Evolutionary conservation across 1,140 invertebrate genomes (phyloP).

Genomic region (Carcinoscorpius rotundicauda): DNA sequence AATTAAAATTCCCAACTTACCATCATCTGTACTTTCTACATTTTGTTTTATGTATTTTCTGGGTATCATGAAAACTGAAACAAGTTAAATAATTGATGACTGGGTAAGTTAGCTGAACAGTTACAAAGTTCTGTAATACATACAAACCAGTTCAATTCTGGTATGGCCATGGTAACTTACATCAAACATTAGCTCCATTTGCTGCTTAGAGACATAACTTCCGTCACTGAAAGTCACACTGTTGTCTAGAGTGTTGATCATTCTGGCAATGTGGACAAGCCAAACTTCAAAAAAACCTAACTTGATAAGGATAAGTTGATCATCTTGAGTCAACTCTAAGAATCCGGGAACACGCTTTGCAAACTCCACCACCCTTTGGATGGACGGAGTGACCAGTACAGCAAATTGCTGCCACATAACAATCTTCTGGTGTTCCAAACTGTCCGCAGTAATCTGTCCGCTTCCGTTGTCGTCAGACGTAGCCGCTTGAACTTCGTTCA

Average conservation of each 20-base stretch:
- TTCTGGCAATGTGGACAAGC: constrained; percentile 68
- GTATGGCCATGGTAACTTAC: constrained; percentile 46
- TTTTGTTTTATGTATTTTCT: too few species aligned
- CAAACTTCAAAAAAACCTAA: constrained; percentile 86
- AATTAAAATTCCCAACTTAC: too few species aligned
- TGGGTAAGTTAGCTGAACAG: too few species aligned
- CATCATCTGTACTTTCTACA: too few species aligned
- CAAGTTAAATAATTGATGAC: too few species aligned
- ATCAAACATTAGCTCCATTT: constrained; percentile 83
- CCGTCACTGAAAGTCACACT: constrained; percentile 83
- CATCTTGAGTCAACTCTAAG: constrained; percentile 69
- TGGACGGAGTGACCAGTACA: constrained; percentile 47
- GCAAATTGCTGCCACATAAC: constrained; percentile 31
- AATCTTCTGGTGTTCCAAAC: constrained; percentile 30
- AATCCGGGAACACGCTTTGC: constrained; percentile 83
- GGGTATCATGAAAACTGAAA: too few species aligned
- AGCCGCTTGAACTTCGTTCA: constrained; percentile 23
- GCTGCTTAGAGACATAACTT: constrained; percentile 63
- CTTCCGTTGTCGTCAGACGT: constrained; percentile 8
- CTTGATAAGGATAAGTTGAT: constrained; percentile 85
- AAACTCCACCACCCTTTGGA: constrained; percentile 83
- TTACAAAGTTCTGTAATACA: too few species aligned
- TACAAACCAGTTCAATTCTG: too few species aligned
- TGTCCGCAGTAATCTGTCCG: constrained; percentile 23
- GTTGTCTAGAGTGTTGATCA: constrained; percentile 51